phyloP scores from a whole-genome alignment of 1,140 invertebrate species.

The Acromyrmex echinatior region DNA sequence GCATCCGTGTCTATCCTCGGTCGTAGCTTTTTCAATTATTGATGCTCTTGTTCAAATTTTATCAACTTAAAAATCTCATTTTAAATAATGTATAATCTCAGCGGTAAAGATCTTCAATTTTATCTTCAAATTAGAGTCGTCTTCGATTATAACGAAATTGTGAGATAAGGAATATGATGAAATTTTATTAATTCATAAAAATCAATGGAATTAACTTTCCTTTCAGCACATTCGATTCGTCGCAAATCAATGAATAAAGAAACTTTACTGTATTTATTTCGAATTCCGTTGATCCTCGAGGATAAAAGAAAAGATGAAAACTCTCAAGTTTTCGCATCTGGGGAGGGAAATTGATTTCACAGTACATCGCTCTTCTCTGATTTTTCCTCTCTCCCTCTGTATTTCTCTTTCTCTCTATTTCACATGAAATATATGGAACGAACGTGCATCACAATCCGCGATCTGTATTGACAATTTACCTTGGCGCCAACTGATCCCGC shows the following conservation, averaged over 20 bases:
- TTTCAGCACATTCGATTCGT: background rate
- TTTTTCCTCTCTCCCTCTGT: background rate
- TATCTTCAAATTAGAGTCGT: background rate
- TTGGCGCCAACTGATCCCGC: conserved; percentile 93
- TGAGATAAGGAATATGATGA: background rate
- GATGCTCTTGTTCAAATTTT: background rate
- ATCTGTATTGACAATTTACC: conserved; percentile 83
- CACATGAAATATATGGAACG: conserved; percentile 10
- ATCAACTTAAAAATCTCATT: background rate
- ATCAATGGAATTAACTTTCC: conserved; percentile 4
- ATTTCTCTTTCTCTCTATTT: background rate
- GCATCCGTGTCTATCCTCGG: background rate
- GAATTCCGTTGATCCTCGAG: background rate
- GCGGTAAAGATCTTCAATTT: background rate
- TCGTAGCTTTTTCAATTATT: background rate
- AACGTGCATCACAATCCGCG: background rate
- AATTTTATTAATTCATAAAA: background rate
- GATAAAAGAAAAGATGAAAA: background rate
- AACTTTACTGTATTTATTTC: conserved; percentile 1
- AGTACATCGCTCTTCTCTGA: conserved; percentile 5
- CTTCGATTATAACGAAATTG: background rate
- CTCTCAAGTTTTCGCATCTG: background rate
- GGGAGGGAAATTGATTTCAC: conserved; percentile 46
- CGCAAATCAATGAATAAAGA: background rate
- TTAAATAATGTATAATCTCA: background rate